These are phyloP conservation scores for Crotalus horridus DNA, from an alignment of 2,113 vertebrate species.

Conservation along the genomic window DNA sequence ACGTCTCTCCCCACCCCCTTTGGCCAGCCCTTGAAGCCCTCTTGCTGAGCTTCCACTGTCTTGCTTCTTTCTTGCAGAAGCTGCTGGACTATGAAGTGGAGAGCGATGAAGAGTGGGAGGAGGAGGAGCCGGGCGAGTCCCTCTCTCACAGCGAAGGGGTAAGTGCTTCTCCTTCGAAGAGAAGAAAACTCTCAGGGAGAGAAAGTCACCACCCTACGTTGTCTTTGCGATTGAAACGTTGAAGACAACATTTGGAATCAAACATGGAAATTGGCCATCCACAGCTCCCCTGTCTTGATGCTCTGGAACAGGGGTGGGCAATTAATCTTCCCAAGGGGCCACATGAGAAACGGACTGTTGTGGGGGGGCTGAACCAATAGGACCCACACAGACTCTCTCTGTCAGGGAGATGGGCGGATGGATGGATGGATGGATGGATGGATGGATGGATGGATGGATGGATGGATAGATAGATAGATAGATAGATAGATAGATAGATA, in stretches of 20 bases:
- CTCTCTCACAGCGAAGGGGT: slow-evolving; percentile 97
- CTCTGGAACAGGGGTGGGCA: not conserved
- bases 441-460: no score
- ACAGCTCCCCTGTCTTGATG: not conserved
- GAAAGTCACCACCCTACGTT: rapidly evolving
- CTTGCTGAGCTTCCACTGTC: not conserved
- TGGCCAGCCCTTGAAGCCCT: not conserved
- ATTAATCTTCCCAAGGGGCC: no score
- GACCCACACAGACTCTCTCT: no score
- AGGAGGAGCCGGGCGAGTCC: slow-evolving; percentile 96
- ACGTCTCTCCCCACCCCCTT: not conserved
- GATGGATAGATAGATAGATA: no score
- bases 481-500: no score
- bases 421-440: no score
- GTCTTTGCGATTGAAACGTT: not conserved
- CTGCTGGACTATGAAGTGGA: slow-evolving; percentile 95
- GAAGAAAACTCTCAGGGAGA: no score
- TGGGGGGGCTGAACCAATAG: no score
- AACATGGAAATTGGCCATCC: not conserved
- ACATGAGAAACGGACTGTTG: no score
- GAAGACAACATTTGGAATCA: not conserved
- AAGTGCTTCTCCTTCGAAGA: slow-evolving; percentile 31
- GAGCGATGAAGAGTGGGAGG: slow-evolving; percentile 98
- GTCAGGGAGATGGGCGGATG: no score
- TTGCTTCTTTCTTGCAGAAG: slow-evolving; percentile 63